phyloP scores from a whole-genome alignment of 2,797 vertebrate genomes.

The Anniella stebbinsi region DNA sequence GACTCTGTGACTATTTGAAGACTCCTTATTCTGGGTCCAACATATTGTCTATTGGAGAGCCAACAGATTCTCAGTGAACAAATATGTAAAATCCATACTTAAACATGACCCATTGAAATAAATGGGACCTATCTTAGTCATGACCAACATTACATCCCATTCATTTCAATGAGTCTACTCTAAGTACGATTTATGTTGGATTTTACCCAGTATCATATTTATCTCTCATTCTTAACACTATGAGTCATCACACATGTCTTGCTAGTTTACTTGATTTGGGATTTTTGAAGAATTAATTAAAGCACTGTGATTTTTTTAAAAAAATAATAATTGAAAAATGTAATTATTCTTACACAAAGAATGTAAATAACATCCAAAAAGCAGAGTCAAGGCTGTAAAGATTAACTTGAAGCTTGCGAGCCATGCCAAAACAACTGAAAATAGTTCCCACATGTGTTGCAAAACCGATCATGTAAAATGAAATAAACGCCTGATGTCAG shows the following conservation, averaged over 20 bases:
- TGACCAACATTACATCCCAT: too few relatives aligned
- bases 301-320: neutral
- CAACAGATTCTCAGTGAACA: neutral
- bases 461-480: slow-evolving; percentile 34
- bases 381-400: slow-evolving; percentile 7
- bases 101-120: too few relatives aligned
- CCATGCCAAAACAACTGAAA: slow-evolving; percentile 27
- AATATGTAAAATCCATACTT: too few relatives aligned
- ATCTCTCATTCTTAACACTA: neutral
- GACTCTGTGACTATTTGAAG: neutral
- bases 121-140: too few relatives aligned
- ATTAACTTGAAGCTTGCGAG: slow-evolving; percentile 8
- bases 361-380: slow-evolving; percentile 15
- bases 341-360: neutral
- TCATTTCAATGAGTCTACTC: too few relatives aligned
- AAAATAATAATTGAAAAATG: neutral
- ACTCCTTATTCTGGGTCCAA: neutral
- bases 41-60: neutral
- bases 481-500: slow-evolving; percentile 27
- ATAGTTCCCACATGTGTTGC: slow-evolving; percentile 28
- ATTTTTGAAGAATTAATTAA: slow-evolving; percentile 6
- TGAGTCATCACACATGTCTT: neutral
- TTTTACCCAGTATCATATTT: neutral
- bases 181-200: too few relatives aligned
- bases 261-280: neutral